Percentiles rank a stretch among this genome's conserved stretches.
phyloP scores from a whole-genome alignment of 2,113 vertebrate species.

The Scomber colias region DNA sequence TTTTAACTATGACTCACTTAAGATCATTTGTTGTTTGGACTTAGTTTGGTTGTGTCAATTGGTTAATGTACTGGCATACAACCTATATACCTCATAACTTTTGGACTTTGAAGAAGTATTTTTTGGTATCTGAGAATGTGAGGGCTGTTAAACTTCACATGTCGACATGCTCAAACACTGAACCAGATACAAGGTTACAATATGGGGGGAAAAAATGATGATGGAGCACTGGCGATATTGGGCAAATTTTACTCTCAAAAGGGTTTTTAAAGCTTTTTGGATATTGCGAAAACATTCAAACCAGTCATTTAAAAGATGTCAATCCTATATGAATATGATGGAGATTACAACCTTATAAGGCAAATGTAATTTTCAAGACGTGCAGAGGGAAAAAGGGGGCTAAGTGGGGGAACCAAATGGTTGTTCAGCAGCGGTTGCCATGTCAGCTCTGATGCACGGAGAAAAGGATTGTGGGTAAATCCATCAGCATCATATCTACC shows the following conservation, averaged over 20 bases:
- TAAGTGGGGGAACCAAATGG: slow-evolving; percentile 52
- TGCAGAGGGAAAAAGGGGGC: slow-evolving; percentile 17
- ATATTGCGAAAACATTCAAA: slow-evolving; percentile 31
- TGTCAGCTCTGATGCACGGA: slow-evolving; percentile 71
- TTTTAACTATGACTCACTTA: neutral
- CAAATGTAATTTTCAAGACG: slow-evolving; percentile 41
- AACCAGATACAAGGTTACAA: neutral
- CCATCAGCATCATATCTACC: slow-evolving; percentile 75
- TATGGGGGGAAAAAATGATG: neutral
- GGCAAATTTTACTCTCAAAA: slow-evolving; percentile 18
- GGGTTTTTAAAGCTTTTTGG: slow-evolving; percentile 18
- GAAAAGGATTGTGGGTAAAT: slow-evolving; percentile 80
- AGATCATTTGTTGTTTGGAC: neutral
- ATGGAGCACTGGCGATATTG: neutral
- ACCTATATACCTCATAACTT: neutral
- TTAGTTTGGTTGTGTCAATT: neutral
- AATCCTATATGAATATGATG: slow-evolving; percentile 9
- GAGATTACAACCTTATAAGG: slow-evolving; percentile 10
- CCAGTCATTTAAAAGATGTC: slow-evolving; percentile 15
- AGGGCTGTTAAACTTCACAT: neutral
- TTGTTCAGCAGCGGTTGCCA: slow-evolving; percentile 43
- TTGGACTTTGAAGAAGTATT: neutral
- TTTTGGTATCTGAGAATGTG: neutral
- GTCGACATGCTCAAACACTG: neutral
- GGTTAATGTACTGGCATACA: neutral